Evolutionary conservation across 2,113 vertebrate genomes (phyloP).

Genomic region (Dermatemys mawii): DNA sequence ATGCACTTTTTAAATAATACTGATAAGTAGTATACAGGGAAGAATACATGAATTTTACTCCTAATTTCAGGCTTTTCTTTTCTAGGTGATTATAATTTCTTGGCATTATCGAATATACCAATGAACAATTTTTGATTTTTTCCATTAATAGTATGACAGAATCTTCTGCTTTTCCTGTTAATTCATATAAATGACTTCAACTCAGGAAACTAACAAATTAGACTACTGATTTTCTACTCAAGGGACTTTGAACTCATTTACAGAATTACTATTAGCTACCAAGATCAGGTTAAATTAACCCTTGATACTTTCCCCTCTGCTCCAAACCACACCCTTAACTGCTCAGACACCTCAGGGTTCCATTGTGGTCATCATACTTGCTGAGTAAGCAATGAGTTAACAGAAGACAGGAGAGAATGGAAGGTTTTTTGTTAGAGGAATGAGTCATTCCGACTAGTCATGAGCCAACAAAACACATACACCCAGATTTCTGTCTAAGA

Average conservation of each 20-base stretch:
- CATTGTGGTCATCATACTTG: neutral
- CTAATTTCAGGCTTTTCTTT: neutral
- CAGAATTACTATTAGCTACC: neutral
- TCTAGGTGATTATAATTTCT: neutral
- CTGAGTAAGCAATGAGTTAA: neutral
- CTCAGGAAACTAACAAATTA: neutral
- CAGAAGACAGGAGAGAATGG: neutral
- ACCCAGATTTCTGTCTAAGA: accelerated
- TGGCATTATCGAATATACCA: neutral
- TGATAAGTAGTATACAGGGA: neutral
- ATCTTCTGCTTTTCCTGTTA: neutral
- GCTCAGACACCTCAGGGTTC: neutral
- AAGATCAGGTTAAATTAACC: neutral
- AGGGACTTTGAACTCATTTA: neutral
- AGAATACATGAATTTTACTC: neutral
- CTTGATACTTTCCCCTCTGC: neutral
- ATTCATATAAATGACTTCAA: neutral
- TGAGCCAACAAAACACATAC: neutral
- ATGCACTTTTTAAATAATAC: neutral
- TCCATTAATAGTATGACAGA: neutral
- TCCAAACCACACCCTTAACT: neutral
- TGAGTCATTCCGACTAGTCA: neutral
- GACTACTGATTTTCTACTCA: neutral
- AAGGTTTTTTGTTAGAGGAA: neutral
- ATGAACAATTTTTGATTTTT: neutral